A percentile compares a stretch with the other conserved stretches of the same genome.
phyloP scores from a whole-genome alignment of 1,140 invertebrate species.

The Sycophila sp. region DNA sequence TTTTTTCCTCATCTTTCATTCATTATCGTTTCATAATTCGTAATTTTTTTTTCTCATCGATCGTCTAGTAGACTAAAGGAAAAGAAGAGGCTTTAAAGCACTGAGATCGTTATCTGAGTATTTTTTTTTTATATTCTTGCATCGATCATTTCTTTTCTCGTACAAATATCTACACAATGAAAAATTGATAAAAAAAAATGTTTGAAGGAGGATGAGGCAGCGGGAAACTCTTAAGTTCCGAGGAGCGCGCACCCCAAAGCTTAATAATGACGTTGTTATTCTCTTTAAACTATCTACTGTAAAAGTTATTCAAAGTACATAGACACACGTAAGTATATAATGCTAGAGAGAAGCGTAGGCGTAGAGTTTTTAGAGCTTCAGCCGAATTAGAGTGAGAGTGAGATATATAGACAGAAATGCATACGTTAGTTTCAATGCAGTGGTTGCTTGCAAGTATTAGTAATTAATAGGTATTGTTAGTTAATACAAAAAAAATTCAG shows the following conservation, averaged over 20 bases:
- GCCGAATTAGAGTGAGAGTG: conserved; percentile 30
- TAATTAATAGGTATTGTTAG: too few relatives aligned
- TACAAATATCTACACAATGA: background rate
- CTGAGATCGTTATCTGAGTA: conserved; percentile 13
- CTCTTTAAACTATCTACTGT: conserved; percentile 21
- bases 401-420: conserved; percentile 24
- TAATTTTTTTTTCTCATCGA: background rate
- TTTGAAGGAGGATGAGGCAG: conserved; percentile 48
- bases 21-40: background rate
- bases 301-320: conserved; percentile 38
- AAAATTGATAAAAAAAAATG: conserved; percentile 29
- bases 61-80: conserved; percentile 7
- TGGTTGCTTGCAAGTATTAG: conserved; percentile 26
- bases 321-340: conserved; percentile 36
- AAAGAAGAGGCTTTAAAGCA: conserved; percentile 31
- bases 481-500: too few relatives aligned
- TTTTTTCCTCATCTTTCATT: background rate
- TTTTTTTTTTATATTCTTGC: background rate
- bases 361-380: conserved; percentile 38
- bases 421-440: conserved; percentile 33
- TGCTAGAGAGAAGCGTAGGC: conserved; percentile 31
- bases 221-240: conserved; percentile 48
- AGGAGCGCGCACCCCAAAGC: conserved; percentile 28
- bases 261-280: too few relatives aligned
- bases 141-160: background rate